phyloP scores from a whole-genome alignment of 2,888 invertebrate genomes.

The Crematogaster levior region DNA sequence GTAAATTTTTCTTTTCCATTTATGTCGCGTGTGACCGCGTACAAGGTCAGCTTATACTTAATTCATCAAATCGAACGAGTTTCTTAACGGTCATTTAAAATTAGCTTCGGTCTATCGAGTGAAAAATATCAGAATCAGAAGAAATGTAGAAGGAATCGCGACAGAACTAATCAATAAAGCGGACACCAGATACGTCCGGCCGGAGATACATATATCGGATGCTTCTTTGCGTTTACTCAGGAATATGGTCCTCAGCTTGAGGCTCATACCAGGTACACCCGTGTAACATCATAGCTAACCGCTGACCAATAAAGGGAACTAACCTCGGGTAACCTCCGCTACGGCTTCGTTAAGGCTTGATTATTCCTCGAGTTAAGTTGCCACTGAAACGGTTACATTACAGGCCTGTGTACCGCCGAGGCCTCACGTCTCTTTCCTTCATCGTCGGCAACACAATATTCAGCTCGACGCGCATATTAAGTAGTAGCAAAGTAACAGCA shows the following conservation, averaged over 20 bases:
- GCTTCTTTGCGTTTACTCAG: neutral
- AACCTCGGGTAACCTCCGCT: constrained; percentile 71
- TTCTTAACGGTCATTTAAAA: neutral
- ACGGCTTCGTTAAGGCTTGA: constrained; percentile 71
- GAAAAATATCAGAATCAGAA: neutral
- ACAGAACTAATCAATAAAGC: constrained; percentile 25
- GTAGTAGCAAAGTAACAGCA: neutral
- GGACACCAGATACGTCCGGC: neutral
- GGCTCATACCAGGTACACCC: constrained; percentile 45
- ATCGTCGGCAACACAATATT: constrained; percentile 47
- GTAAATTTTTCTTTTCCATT: neutral
- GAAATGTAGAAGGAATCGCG: neutral
- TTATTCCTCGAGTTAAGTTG: constrained; percentile 70
- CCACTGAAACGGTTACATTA: constrained; percentile 62
- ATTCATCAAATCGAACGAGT: neutral
- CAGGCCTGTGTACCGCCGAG: constrained; percentile 31
- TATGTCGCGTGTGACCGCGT: neutral
- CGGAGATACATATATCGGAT: constrained; percentile 6
- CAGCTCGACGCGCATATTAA: constrained; percentile 19
- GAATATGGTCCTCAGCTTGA: neutral
- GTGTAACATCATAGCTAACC: constrained; percentile 64
- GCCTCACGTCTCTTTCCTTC: constrained; percentile 1
- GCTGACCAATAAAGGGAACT: constrained; percentile 65
- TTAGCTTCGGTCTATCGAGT: neutral
- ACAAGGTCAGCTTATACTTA: neutral